Evolutionary conservation across 2,888 invertebrate species (phyloP).

Genomic region (Agriopis aurantiaria): DNA sequence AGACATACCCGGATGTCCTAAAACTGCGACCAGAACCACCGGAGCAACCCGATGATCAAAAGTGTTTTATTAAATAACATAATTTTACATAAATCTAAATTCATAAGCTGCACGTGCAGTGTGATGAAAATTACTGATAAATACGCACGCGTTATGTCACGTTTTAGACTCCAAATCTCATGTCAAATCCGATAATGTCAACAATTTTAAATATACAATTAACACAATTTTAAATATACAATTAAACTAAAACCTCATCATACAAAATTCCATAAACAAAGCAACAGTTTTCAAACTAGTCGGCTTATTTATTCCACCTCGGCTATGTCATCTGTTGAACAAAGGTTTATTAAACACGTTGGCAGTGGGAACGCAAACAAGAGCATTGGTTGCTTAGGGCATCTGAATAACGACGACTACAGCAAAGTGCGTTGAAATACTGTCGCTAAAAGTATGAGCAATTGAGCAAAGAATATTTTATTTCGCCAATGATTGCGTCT

Average conservation of each 20-base stretch:
- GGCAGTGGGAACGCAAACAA: conserved; percentile 53
- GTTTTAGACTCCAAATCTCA: not conserved
- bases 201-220: not conserved
- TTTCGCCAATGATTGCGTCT: not conserved
- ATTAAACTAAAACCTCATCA: conserved; percentile 3
- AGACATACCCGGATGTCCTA: too few relatives aligned
- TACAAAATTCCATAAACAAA: conserved; percentile 47
- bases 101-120: too few relatives aligned
- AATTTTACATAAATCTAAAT: too few relatives aligned
- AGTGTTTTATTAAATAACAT: too few relatives aligned
- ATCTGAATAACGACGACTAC: not conserved
- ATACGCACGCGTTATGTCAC: not conserved
- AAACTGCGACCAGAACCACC: too few relatives aligned
- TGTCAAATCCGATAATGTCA: not conserved
- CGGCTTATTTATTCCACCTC: conserved; percentile 53
- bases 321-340: conserved; percentile 53
- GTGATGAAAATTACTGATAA: too few relatives aligned
- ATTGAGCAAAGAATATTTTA: not conserved
- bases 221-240: not conserved
- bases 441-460: not conserved
- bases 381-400: conserved; percentile 49
- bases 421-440: not conserved
- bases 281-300: conserved; percentile 48
- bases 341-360: conserved; percentile 58
- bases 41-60: too few relatives aligned